A percentile compares a stretch with the other conserved stretches of the same genome.
Evolutionary conservation across 2,888 invertebrate species (phyloP).

Genomic region (Xestia sexstrigata): DNA sequence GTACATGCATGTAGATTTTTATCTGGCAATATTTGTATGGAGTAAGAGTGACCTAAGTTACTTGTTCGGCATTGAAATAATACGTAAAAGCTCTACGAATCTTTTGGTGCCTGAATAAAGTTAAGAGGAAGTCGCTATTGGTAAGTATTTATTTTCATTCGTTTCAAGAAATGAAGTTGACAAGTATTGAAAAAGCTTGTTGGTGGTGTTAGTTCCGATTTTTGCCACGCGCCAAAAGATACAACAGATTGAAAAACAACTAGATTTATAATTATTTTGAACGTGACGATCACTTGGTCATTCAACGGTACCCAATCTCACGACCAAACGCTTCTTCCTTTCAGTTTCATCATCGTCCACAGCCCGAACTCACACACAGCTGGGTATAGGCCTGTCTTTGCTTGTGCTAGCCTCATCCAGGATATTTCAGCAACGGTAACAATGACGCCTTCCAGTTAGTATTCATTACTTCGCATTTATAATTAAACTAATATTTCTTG

Average conservation of each 20-base stretch:
- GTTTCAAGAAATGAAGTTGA: not conserved
- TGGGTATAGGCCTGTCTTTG: not conserved
- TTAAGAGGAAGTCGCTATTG: not conserved
- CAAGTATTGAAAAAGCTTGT: too few species aligned
- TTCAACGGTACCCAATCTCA: too few species aligned
- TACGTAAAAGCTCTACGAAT: not conserved
- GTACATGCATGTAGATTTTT: not conserved
- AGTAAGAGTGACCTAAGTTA: not conserved
- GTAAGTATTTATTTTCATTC: not conserved
- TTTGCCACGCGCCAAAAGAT: not conserved
- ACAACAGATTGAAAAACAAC: not conserved
- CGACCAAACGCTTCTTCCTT: not conserved
- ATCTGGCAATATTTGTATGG: conserved; percentile 1
- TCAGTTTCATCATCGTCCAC: too few species aligned
- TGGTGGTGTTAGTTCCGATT: not conserved
- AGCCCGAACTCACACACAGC: not conserved
- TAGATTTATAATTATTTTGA: not conserved
- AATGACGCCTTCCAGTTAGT: not conserved
- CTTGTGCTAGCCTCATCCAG: not conserved
- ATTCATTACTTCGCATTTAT: not conserved
- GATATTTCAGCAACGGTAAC: not conserved
- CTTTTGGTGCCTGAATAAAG: not conserved
- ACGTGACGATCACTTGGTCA: not conserved
- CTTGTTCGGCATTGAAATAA: not conserved
- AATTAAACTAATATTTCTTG: not conserved